Conservation (phyloP, 2,113 vertebrate species). For the Centrocercus urophasianus region DNA sequence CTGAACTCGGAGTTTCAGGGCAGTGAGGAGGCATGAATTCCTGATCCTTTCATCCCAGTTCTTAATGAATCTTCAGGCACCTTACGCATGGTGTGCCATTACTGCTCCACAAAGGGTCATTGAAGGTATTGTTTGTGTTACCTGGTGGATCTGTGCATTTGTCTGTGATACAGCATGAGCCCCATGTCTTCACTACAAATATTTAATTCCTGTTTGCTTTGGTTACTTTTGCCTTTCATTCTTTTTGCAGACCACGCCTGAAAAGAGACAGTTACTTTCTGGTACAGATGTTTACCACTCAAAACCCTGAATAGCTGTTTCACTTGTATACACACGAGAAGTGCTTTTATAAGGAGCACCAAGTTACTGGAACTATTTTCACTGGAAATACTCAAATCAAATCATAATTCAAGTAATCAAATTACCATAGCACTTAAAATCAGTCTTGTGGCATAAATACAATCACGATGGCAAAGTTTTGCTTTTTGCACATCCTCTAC, state of each 20-base stretch:
- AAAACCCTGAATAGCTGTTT: slow-evolving; percentile 22
- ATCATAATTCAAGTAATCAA: not conserved
- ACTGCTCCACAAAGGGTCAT: not conserved
- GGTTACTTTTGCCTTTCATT: not conserved
- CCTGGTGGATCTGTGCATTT: not conserved
- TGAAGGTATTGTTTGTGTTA: not conserved
- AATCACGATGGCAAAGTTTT: not conserved
- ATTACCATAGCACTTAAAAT: slow-evolving; percentile 38
- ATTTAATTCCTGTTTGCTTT: not conserved
- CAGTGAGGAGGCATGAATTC: fast-evolving
- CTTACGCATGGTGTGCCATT: not conserved
- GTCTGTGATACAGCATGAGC: not conserved
- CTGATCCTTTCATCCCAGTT: slow-evolving; percentile 20
- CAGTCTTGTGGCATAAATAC: slow-evolving; percentile 30
- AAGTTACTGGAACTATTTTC: slow-evolving; percentile 31
- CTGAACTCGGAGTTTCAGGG: slow-evolving; percentile 44
- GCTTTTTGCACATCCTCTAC: not conserved
- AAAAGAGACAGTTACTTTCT: not conserved
- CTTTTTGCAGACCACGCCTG: not conserved
- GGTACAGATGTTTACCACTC: not conserved
- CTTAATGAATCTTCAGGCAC: slow-evolving; percentile 27
- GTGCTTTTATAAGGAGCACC: not conserved
- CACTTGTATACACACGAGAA: not conserved
- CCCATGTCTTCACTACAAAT: not conserved
- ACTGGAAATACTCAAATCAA: not conserved